Evolutionary conservation across 2,797 vertebrate species (phyloP).

Genomic region (Ptychobarbus kaznakovi): DNA sequence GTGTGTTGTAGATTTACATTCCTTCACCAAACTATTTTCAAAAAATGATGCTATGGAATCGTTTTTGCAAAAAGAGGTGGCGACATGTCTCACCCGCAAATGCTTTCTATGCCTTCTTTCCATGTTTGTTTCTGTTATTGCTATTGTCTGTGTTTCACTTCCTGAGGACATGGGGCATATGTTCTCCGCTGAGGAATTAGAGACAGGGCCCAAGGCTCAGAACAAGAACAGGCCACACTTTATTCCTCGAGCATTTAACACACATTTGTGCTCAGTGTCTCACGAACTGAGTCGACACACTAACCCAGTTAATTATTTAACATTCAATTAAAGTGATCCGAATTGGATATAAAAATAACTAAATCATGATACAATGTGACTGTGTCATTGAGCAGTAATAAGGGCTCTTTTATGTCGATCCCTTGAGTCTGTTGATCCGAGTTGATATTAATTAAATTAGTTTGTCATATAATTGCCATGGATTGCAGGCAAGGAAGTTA

Average conservation of each 20-base stretch:
- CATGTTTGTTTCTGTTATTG: slow-evolving; percentile 9
- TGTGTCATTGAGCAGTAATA: background rate
- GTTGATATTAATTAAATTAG: background rate
- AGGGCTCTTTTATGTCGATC: background rate
- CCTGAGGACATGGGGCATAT: background rate
- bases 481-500: background rate
- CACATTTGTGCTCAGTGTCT: slow-evolving; percentile 2
- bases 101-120: background rate
- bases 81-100: background rate
- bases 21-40: background rate
- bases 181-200: background rate
- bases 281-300: background rate
- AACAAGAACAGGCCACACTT: slow-evolving; percentile 6
- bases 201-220: background rate
- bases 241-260: background rate
- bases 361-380: background rate
- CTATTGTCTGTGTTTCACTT: slow-evolving; percentile 17
- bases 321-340: background rate
- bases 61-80: background rate
- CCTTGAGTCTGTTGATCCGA: too few species aligned
- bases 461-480: background rate
- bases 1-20: background rate
- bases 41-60: background rate
- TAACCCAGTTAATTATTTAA: slow-evolving; percentile 6
- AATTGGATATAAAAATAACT: background rate